Evolutionary conservation across 2,113 vertebrate genomes (phyloP), one percentile per base, ranked within the genome.

Genomic region (Phyllopteryx taeniolatus): DNA sequence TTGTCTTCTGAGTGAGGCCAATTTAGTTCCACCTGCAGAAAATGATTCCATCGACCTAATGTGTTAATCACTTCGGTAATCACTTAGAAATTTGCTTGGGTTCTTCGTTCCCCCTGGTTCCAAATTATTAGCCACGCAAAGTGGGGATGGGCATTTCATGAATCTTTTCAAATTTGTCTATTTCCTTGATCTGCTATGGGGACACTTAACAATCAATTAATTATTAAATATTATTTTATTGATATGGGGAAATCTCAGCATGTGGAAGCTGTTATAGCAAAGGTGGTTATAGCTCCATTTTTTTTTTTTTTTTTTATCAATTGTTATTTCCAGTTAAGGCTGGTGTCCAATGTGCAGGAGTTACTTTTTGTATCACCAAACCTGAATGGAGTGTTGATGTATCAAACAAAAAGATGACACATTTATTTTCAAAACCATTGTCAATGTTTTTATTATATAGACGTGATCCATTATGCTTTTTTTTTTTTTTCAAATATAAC

Each of bases 341-440:
- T n/a, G 56, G 8, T 20, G 56, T 59, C 17, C 6, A 60, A 60
- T 27, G 8, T 60, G 6, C 15, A 15, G 7, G 13, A 15, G 15
- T 49, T 60, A 60, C 3, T 62, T 31, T 63, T 15, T 63, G 35
- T 42, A 63, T 17, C 31, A 31, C 44, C 64, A 39, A 69, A 56
- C 14, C 71, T 77, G 62, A 75, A 63, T 73, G 46, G 19, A 53
- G 13, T 72, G 35, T 65, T 14, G 27, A 68, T 77, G 68, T 74
- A 44, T 71, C 22, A 68, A 39, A 27, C 27, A 70, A 64, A 69
- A 60, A 78, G 60, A 43, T 76, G n/a, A 73, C 33, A 73, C 70
- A 80, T 75, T 85, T 72, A 67, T 80, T 78, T 68, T 61, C 11
- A 43, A 56, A 65, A 73, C 22, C 2, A 4, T 57, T 12, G 27